A percentile compares a stretch with the other conserved stretches of the same genome.
Evolutionary conservation across 1,140 invertebrate genomes (phyloP).

Genomic region (Anoplolepis gracilipes): DNA sequence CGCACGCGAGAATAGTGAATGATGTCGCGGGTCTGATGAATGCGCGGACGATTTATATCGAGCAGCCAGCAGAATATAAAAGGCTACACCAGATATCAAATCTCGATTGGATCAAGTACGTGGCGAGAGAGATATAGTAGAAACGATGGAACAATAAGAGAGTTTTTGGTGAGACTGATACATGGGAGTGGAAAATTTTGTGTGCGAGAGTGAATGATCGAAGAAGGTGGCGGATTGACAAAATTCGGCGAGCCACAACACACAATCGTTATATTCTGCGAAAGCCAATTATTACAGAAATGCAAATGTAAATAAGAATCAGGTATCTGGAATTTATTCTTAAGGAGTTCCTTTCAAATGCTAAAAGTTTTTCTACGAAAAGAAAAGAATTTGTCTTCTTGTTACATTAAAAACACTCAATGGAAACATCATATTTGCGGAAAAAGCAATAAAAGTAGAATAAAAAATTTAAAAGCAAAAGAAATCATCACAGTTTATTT

Average conservation of each 20-base stretch:
- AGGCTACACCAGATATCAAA: constrained; percentile 59
- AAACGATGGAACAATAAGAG: background rate
- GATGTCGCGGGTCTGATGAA: constrained; percentile 51
- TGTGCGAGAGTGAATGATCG: constrained; percentile 28
- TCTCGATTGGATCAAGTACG: constrained; percentile 60
- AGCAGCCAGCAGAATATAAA: constrained; percentile 55
- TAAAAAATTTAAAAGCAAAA: background rate
- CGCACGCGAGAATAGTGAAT: constrained; percentile 11
- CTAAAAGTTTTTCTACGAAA: background rate
- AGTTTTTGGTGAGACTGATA: background rate
- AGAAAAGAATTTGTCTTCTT: background rate
- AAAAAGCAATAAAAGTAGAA: background rate
- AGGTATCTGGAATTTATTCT: background rate
- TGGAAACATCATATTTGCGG: constrained; percentile 7
- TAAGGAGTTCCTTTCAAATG: too few species aligned
- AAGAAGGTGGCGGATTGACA: constrained; percentile 54
- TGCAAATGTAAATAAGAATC: constrained; percentile 13
- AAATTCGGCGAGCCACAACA: background rate
- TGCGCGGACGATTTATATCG: constrained; percentile 64
- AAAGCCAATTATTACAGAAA: background rate
- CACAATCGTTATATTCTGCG: background rate
- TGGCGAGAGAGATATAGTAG: background rate
- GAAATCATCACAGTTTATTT: constrained; percentile 27
- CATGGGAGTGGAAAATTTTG: background rate
- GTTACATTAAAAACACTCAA: constrained; percentile 37